These are phyloP conservation scores for Drosophila borealis DNA, from an alignment of 2,888 invertebrate species.

Conservation along the genomic window DNA sequence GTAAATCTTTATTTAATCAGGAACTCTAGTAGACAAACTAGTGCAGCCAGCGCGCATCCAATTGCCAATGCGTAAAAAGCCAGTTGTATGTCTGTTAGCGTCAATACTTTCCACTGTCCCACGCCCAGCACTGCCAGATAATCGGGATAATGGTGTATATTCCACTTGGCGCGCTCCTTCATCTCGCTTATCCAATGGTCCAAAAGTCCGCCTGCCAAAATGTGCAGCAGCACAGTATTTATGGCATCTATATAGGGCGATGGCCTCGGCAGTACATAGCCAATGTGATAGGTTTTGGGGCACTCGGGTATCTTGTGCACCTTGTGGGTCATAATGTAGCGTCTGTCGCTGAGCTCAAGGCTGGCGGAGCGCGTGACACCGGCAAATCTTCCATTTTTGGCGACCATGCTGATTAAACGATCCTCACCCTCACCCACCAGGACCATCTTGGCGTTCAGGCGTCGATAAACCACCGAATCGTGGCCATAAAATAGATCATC, in stretches of 20 bases:
- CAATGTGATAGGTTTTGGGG: conserved; percentile 83
- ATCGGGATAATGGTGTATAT: conserved; percentile 66
- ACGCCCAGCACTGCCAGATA: conserved; percentile 61
- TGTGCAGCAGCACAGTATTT: conserved; percentile 75
- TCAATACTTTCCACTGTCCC: conserved; percentile 80
- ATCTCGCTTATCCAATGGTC: conserved; percentile 82
- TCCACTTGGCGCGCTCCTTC: conserved; percentile 74
- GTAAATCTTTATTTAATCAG: conserved; percentile 18
- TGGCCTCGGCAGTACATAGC: conserved; percentile 79
- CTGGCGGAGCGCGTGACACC: conserved; percentile 81
- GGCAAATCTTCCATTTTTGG: conserved; percentile 73
- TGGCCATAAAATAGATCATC: conserved; percentile 83
- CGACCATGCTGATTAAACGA: conserved; percentile 73
- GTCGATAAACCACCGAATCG: conserved; percentile 77
- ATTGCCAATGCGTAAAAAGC: conserved; percentile 81
- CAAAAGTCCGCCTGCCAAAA: conserved; percentile 81
- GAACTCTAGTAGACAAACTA: conserved; percentile 51
- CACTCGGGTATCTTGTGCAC: conserved; percentile 84
- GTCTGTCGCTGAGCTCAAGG: conserved; percentile 75
- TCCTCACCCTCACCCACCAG: conserved; percentile 72
- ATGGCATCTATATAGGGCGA: conserved; percentile 80
- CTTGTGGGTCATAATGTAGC: conserved; percentile 77
- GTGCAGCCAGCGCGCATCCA: conserved; percentile 72
- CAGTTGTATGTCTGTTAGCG: conserved; percentile 82
- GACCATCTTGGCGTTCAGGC: conserved; percentile 76